A percentile compares a stretch with the other conserved stretches of the same genome.
Evolutionary conservation across 2,113 vertebrate genomes (phyloP).

Genomic region (Thunnus maccoyii): DNA sequence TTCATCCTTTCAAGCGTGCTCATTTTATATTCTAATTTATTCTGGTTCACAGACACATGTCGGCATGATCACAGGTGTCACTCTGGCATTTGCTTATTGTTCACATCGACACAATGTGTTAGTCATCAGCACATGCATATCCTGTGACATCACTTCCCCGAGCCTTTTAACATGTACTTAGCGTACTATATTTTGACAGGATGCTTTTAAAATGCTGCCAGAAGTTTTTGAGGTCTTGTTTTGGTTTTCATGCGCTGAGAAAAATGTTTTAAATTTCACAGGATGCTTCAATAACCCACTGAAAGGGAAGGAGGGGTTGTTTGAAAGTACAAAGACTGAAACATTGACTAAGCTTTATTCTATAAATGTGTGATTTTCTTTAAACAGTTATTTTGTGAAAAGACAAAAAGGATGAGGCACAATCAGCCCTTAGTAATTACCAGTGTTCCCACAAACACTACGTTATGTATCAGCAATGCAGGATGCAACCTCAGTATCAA

Average conservation of each 20-base stretch:
- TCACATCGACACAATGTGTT: slow-evolving; percentile 71
- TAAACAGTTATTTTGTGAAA: slow-evolving; percentile 33
- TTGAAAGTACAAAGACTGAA: slow-evolving; percentile 29
- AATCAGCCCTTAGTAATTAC: slow-evolving; percentile 2
- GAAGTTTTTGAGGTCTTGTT: slow-evolving; percentile 63
- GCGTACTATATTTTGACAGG: slow-evolving; percentile 72
- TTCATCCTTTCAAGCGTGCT: slow-evolving; percentile 22
- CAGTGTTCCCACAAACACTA: slow-evolving; percentile 4
- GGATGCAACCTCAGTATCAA: slow-evolving; percentile 20
- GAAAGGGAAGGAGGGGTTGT: slow-evolving; percentile 31
- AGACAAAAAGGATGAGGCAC: background rate
- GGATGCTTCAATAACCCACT: slow-evolving; percentile 54
- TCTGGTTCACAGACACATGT: slow-evolving; percentile 44
- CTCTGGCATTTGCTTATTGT: slow-evolving; percentile 49
- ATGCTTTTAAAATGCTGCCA: slow-evolving; percentile 69
- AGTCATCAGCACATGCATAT: slow-evolving; percentile 74
- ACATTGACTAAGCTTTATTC: slow-evolving; percentile 38
- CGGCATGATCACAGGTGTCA: slow-evolving; percentile 67
- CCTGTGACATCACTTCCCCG: slow-evolving; percentile 77
- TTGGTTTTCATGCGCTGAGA: slow-evolving; percentile 64
- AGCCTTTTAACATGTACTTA: slow-evolving; percentile 65
- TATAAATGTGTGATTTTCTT: slow-evolving; percentile 29
- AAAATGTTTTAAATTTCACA: slow-evolving; percentile 76
- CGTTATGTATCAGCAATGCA: slow-evolving; percentile 10
- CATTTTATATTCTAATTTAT: slow-evolving; percentile 63